These are phyloP conservation scores for Thalassarche chlororhynchos DNA, from an alignment of 2,113 vertebrate genomes.

Conservation along the genomic window DNA sequence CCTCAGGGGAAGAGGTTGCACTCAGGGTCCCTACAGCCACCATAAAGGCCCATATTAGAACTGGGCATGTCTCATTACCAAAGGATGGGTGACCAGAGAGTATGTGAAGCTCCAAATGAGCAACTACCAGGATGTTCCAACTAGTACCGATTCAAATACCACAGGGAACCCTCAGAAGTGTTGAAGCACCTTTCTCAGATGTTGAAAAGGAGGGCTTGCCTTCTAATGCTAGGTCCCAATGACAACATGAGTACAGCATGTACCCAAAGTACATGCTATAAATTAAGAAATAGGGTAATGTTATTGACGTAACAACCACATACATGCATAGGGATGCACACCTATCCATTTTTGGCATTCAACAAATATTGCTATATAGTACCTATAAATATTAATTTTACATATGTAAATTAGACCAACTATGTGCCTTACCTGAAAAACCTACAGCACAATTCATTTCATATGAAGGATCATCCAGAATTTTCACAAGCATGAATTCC, in stretches of 20 bases:
- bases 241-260: not conserved
- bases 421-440: constrained; percentile 88
- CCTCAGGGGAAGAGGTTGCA: not conserved
- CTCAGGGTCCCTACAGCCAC: not conserved
- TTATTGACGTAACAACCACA: not conserved
- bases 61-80: fast-evolving
- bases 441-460: constrained; percentile 87
- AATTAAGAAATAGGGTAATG: not conserved
- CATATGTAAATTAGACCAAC: not conserved
- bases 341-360: not conserved
- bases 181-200: not conserved
- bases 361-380: not conserved
- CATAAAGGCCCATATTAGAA: not conserved
- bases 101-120: not conserved
- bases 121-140: not conserved
- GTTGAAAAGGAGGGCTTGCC: not conserved
- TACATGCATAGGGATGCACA: not conserved
- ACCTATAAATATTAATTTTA: not conserved
- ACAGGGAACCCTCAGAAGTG: not conserved
- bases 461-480: constrained; percentile 78
- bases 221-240: not conserved
- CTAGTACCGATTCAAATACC: fast-evolving
- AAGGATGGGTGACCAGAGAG: not conserved
- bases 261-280: not conserved
- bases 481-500: constrained; percentile 74